A percentile compares a stretch with the other conserved stretches of the same genome.
Conservation (phyloP, 2,113 vertebrate genomes). For the Otolemur garnettii region DNA sequence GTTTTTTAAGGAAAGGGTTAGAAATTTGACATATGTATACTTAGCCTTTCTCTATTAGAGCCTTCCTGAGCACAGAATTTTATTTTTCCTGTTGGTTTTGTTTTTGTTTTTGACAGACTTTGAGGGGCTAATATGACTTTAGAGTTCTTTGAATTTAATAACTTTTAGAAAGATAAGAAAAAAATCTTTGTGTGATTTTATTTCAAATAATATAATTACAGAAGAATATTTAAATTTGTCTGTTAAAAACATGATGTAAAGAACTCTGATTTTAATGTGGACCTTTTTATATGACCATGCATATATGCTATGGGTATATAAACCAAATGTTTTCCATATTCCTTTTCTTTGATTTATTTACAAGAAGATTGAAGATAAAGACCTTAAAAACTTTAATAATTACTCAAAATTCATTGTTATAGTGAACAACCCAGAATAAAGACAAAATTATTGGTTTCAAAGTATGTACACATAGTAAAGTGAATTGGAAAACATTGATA, state of each 20-base stretch:
- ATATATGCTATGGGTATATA: neutral
- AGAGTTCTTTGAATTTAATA: neutral
- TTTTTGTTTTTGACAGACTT: neutral
- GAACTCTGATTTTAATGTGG: neutral
- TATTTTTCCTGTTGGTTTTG: neutral
- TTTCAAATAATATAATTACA: neutral
- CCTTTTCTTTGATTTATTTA: slow-evolving; percentile 8
- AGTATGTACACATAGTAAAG: neutral
- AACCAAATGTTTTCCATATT: neutral
- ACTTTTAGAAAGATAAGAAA: neutral
- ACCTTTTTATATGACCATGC: neutral
- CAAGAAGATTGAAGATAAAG: neutral
- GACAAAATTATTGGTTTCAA: neutral
- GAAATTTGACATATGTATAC: neutral
- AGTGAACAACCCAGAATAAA: neutral
- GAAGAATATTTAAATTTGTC: neutral
- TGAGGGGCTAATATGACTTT: neutral
- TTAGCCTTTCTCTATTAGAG: neutral
- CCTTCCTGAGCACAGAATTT: neutral
- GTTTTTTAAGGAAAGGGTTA: neutral
- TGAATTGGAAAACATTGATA: neutral
- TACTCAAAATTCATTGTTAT: neutral
- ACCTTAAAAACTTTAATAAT: neutral
- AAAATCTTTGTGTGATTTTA: neutral
- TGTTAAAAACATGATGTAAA: neutral